Evolutionary conservation across 2,888 invertebrate species (phyloP).

Genomic region (Pogonocherus hispidulus): DNA sequence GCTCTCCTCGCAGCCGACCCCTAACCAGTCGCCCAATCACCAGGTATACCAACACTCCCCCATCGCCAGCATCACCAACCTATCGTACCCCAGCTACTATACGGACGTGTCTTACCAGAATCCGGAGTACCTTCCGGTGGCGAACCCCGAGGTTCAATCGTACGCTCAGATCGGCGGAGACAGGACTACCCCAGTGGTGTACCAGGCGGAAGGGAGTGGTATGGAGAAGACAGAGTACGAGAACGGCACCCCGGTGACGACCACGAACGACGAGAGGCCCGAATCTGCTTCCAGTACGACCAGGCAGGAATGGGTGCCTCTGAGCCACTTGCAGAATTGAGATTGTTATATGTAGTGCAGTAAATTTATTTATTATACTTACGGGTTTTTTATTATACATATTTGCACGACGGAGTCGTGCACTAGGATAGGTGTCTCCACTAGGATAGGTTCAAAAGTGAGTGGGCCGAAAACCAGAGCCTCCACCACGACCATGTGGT

Average conservation of each 20-base stretch:
- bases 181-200: conserved; percentile 56
- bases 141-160: conserved; percentile 60
- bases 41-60: conserved; percentile 65
- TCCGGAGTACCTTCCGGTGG: conserved; percentile 63
- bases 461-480: too few species aligned
- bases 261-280: conserved; percentile 49
- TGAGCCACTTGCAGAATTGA: conserved; percentile 55
- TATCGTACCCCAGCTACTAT: conserved; percentile 65
- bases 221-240: conserved; percentile 59
- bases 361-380: neutral
- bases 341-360: neutral
- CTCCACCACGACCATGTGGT: too few species aligned
- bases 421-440: too few species aligned
- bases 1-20: conserved; percentile 62
- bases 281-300: conserved; percentile 59
- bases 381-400: neutral
- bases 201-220: conserved; percentile 55
- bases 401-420: too few species aligned
- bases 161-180: conserved; percentile 59
- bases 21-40: conserved; percentile 66
- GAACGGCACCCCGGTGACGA: conserved; percentile 41
- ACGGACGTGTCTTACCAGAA: conserved; percentile 65
- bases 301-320: conserved; percentile 61
- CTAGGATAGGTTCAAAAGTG: too few species aligned
- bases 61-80: conserved; percentile 63